Base-by-base conservation (phyloP, 1,140 invertebrate species). In the Temnothorax curvispinosus region DNA sequence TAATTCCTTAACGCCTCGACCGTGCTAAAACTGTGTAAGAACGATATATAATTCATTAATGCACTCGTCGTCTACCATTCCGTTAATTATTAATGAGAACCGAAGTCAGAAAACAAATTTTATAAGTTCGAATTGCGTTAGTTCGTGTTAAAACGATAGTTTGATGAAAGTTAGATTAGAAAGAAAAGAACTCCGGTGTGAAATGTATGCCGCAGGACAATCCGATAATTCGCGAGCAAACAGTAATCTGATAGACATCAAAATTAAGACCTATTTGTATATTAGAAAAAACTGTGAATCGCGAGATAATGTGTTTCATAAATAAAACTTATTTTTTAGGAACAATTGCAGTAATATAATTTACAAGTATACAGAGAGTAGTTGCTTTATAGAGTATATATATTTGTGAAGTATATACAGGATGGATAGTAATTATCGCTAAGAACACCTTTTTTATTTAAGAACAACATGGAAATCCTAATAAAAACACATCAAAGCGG, bases 31-130 rank as follows among this genome's bases (percentile, higher is more conserved):
- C 80, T 84, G 69, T 47, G 54, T 50, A 18, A 84, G 69, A 47
- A 32, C 69, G 69, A 84, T 84, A 84, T 84, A 62, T 84, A 84
- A 75, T 84, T 84, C 80, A 84, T 84, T 84, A 84, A 84, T 84
- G 80, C 80, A 84, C 54, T 84, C 80, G 54, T 62, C 80, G 69
- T 75, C 54, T 54, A 47, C 67, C 27, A 35, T 82, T 82, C 32
- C 35, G 80, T 27, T 84, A 44, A 84, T 84, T 84, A 84, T 84
- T 84, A 75, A 84, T 84, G 69, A 60, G 13, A 41, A 18, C 13
- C n/a, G 7, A 60, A 60, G 69, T 35, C n/a, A 27, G 54, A 47
- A 75, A 75, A 82, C 67, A 74, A 82, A 82, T 82, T 84, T 84
- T 38, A 13, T 11, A 60, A 84, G 41, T 84, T 84, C 8, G 32